Conservation (phyloP, 2,797 vertebrate species). For the Manis pentadactyla region DNA sequence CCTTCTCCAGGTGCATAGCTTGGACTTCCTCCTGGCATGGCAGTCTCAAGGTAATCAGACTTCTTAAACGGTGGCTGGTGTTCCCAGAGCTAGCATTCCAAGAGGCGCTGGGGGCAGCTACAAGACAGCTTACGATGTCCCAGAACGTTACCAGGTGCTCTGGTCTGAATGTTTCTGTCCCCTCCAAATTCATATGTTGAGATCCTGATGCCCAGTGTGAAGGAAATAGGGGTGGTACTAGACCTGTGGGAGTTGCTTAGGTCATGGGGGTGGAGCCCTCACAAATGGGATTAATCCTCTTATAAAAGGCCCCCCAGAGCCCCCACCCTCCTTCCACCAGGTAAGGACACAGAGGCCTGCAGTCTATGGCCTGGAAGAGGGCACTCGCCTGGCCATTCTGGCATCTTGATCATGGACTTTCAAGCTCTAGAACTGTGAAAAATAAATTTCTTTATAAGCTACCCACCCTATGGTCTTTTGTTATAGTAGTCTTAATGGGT, state of each 20-base stretch:
- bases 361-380: not conserved
- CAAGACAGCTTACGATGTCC: not conserved
- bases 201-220: not conserved
- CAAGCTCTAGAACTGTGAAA: not conserved
- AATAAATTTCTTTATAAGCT: not conserved
- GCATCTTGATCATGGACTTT: not conserved
- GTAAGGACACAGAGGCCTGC: not conserved
- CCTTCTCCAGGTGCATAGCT: not conserved
- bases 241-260: not conserved
- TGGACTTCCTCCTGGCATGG: not conserved
- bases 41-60: not conserved
- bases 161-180: not conserved
- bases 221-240: not conserved
- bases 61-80: not conserved
- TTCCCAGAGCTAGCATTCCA: not conserved
- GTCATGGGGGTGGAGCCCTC: not conserved
- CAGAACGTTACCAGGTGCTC: not conserved
- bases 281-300: not conserved
- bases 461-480: not conserved
- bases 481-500: not conserved
- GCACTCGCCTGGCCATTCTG: not conserved
- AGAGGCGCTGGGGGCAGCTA: not conserved
- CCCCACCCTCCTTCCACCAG: not conserved
- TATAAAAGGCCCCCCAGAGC: not conserved
- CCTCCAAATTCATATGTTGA: not conserved